Evolutionary conservation across 2,113 vertebrate species (phyloP).

Genomic region (Panurus biarmicus): DNA sequence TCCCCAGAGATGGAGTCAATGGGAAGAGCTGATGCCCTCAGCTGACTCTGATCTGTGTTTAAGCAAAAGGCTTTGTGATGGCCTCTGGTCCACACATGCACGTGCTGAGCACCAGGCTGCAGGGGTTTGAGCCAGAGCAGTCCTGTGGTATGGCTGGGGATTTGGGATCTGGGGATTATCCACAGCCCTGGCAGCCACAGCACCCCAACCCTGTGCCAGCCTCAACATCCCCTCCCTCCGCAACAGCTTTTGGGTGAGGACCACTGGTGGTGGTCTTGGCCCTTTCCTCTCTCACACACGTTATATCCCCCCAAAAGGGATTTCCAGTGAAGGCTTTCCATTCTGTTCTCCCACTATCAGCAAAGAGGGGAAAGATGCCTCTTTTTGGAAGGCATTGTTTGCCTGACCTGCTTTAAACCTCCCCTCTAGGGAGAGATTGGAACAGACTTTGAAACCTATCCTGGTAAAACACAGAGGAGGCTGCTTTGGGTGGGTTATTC

Average conservation of each 20-base stretch:
- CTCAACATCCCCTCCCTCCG: neutral
- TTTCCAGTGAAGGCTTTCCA: neutral
- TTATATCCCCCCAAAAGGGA: neutral
- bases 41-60: neutral
- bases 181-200: neutral
- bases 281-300: rapidly evolving
- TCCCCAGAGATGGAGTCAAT: neutral
- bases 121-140: neutral
- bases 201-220: neutral
- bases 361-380: neutral
- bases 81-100: neutral
- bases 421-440: neutral
- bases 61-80: neutral
- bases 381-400: neutral
- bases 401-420: neutral
- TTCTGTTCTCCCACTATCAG: neutral
- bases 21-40: neutral
- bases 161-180: rapidly evolving
- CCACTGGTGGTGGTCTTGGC: rapidly evolving
- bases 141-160: rapidly evolving
- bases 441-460: neutral
- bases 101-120: rapidly evolving
- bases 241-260: neutral
- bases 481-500: neutral
- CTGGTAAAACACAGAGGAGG: neutral